phyloP scores from a whole-genome alignment of 2,888 invertebrate genomes.

The Mythimna loreyi region DNA sequence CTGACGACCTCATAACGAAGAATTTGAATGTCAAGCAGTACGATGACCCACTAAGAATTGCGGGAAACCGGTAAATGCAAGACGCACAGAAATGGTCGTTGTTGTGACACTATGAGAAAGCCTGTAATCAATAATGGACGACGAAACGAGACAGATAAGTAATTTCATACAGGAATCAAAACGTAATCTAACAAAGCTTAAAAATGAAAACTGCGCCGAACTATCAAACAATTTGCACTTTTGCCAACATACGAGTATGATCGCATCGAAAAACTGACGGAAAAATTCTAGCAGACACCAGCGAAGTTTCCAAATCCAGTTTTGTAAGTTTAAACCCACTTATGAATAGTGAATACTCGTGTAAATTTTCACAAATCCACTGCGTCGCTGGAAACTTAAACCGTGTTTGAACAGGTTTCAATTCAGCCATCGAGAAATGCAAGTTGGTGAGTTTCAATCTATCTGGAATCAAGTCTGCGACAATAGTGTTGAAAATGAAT shows the following conservation, averaged over 20 bases:
- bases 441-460: slow-evolving; percentile 56
- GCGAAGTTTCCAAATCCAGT: slow-evolving; percentile 68
- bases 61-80: no score
- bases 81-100: no score
- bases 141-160: no score
- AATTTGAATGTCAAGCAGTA: no score
- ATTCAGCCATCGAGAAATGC: slow-evolving; percentile 61
- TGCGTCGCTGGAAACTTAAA: slow-evolving; percentile 63
- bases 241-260: slow-evolving; percentile 11
- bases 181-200: not conserved
- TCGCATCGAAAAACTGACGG: slow-evolving; percentile 42
- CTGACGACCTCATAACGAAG: no score
- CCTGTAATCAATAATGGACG: no score
- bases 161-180: not conserved
- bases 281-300: slow-evolving; percentile 59
- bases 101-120: no score
- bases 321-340: slow-evolving; percentile 69
- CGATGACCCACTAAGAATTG: no score
- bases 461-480: slow-evolving; percentile 56
- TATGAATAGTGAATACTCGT: slow-evolving; percentile 67
- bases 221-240: not conserved
- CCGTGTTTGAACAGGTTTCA: slow-evolving; percentile 67
- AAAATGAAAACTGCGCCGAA: not conserved
- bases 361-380: slow-evolving; percentile 67
- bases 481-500: slow-evolving; percentile 53